A percentile compares a stretch with the other conserved stretches of the same genome.
Conservation (phyloP, 2,888 invertebrate species). For the Alcis repandata region DNA sequence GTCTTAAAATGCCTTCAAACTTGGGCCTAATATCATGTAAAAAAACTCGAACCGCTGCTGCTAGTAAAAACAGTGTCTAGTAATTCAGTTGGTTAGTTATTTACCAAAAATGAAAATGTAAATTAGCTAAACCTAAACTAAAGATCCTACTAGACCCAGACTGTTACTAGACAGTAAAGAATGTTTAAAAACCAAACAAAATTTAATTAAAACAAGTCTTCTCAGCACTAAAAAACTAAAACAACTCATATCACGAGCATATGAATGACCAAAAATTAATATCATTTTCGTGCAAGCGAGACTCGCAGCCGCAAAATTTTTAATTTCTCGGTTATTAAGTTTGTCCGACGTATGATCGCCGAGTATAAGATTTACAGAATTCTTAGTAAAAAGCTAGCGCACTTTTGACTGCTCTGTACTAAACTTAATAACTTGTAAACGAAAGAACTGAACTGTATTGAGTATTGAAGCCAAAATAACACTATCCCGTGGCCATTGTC, state of each 20-base stretch:
- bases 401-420: neutral
- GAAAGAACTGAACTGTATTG: no score
- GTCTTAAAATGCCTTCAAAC: no score
- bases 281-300: slow-evolving; percentile 39
- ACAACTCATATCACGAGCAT: slow-evolving; percentile 18
- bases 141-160: no score
- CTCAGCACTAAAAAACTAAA: slow-evolving; percentile 8
- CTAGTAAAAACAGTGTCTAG: no score
- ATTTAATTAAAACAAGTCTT: slow-evolving; percentile 16
- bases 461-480: no score
- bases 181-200: neutral
- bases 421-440: no score
- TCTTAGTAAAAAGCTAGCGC: neutral
- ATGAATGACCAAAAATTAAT: slow-evolving; percentile 44
- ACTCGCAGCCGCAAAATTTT: slow-evolving; percentile 49
- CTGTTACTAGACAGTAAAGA: neutral
- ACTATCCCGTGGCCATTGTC: no score
- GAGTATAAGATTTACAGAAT: slow-evolving; percentile 2
- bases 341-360: slow-evolving; percentile 40
- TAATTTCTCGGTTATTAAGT: slow-evolving; percentile 60
- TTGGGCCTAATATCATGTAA: no score
- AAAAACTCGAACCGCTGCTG: no score
- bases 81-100: no score
- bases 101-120: no score
- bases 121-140: no score